Conservation (phyloP, 2,888 invertebrate genomes). For the Leptarthrus brevirostris region DNA sequence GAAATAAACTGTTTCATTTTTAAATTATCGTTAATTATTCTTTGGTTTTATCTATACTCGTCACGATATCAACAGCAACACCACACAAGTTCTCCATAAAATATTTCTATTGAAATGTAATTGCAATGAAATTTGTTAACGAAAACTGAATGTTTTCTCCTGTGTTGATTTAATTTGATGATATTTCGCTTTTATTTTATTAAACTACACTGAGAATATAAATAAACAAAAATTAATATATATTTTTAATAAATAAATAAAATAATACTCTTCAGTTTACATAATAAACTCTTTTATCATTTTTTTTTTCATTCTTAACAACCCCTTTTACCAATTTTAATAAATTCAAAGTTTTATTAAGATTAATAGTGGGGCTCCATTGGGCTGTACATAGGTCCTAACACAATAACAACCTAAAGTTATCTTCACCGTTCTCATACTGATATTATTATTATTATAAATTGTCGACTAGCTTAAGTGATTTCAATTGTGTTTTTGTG, state of each 20-base stretch:
- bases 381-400: not conserved
- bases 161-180: not conserved
- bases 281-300: constrained; percentile 32
- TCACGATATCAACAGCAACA: not conserved
- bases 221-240: constrained; percentile 47
- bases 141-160: constrained; percentile 1
- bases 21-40: constrained; percentile 28
- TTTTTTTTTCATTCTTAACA: not conserved
- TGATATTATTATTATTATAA: constrained; percentile 38
- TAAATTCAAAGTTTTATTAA: not conserved
- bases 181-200: not conserved
- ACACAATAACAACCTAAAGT: constrained; percentile 45
- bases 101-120: not conserved
- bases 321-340: not conserved
- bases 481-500: constrained; percentile 54
- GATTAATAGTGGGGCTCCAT: not conserved
- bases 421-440: constrained; percentile 8
- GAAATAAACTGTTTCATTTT: constrained; percentile 4
- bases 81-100: constrained; percentile 5
- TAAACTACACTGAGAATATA: constrained; percentile 34
- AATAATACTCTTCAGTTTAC: constrained; percentile 52
- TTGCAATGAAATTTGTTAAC: too few species aligned
- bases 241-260: constrained; percentile 53
- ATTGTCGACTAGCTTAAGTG: constrained; percentile 57
- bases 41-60: constrained; percentile 36